phyloP scores from a whole-genome alignment of 2,797 vertebrate genomes.

The Sebastes goodei region DNA sequence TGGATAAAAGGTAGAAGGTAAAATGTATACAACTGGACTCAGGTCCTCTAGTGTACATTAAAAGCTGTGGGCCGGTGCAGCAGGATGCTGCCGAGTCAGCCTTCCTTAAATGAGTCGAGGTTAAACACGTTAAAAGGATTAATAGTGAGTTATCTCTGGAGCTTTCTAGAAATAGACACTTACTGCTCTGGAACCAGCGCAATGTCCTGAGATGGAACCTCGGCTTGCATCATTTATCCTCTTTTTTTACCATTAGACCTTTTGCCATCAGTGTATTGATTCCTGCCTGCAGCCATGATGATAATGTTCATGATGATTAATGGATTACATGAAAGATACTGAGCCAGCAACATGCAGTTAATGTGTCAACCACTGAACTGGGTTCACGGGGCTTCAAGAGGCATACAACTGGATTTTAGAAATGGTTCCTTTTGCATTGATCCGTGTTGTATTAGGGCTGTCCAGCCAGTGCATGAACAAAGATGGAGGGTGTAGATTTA shows the following conservation, averaged over 20 bases:
- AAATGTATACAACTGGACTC: neutral
- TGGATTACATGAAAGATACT: conserved; percentile 39
- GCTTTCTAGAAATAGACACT: neutral
- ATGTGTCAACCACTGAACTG: neutral
- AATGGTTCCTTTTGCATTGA: neutral
- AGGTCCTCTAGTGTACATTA: neutral
- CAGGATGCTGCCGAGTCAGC: neutral
- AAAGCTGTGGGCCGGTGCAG: neutral
- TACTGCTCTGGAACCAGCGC: neutral
- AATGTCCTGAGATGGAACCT: neutral
- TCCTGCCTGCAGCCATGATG: conserved; percentile 16
- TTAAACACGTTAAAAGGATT: neutral
- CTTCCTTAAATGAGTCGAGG: neutral
- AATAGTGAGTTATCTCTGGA: neutral
- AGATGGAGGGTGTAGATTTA: neutral
- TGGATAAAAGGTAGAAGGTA: neutral
- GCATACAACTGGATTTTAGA: neutral
- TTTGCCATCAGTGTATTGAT: conserved; percentile 37
- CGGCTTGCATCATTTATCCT: conserved; percentile 5
- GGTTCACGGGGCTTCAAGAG: neutral
- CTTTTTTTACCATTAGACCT: neutral
- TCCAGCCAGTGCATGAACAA: neutral
- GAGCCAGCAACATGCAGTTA: conserved; percentile 38
- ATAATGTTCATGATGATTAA: conserved; percentile 48
- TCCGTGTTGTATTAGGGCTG: neutral